Percentiles rank a stretch among this genome's conserved stretches.
Evolutionary conservation across 2,797 vertebrate genomes (phyloP).

Genomic region (Denticeps clupeoides): DNA sequence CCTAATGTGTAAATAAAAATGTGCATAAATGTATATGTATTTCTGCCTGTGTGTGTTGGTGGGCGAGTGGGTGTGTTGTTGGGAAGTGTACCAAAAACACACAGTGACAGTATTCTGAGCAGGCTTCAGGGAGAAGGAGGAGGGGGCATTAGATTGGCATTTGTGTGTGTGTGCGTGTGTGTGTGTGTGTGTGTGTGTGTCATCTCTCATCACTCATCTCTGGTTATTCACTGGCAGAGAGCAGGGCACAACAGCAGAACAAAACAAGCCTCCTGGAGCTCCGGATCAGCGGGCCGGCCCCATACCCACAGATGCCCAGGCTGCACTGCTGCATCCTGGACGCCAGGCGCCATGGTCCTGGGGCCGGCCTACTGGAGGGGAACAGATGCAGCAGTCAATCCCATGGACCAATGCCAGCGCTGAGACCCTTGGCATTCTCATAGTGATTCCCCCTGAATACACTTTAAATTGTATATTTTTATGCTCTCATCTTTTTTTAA

Average conservation of each 20-base stretch:
- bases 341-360: constrained; percentile 17
- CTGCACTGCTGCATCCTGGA: constrained; percentile 13
- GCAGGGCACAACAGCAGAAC: constrained; percentile 8
- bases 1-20: not conserved
- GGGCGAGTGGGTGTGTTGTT: constrained; percentile 8
- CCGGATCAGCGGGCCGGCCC: constrained; percentile 33
- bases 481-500: too few relatives aligned
- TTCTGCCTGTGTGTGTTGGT: not conserved
- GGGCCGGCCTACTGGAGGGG: constrained; percentile 17
- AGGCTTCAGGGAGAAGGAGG: not conserved
- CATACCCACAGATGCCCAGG: constrained; percentile 18
- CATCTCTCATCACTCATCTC: constrained; percentile 32
- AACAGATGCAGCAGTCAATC: constrained; percentile 3
- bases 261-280: constrained; percentile 23
- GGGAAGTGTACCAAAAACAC: too few relatives aligned
- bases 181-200: constrained; percentile 21
- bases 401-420: too few relatives aligned
- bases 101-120: too few relatives aligned
- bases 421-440: too few relatives aligned
- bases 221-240: constrained; percentile 28
- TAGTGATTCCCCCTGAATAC: too few relatives aligned
- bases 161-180: constrained; percentile 3
- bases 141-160: constrained; percentile 6
- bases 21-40: constrained; percentile 4
- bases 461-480: too few relatives aligned